Percentiles rank a stretch among this genome's conserved stretches.
Evolutionary conservation across 2,113 vertebrate genomes (phyloP).

Genomic region (Crypturellus undulatus): DNA sequence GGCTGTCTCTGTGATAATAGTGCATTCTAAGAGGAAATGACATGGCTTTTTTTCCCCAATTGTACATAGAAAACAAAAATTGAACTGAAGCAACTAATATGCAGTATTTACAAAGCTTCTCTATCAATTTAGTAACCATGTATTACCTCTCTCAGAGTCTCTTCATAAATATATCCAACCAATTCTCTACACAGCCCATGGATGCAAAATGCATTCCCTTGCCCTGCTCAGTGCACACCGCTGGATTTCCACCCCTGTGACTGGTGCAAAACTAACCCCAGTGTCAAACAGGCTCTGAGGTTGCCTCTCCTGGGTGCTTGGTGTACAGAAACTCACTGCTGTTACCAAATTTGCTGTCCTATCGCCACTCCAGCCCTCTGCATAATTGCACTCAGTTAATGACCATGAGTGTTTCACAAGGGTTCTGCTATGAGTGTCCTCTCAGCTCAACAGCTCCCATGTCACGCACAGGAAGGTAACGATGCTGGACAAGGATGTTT

Average conservation of each 20-base stretch:
- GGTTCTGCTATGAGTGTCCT: not conserved
- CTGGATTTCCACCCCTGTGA: not conserved
- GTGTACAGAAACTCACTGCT: not conserved
- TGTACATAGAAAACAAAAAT: not conserved
- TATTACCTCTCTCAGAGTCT: not conserved
- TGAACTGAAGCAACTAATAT: not conserved
- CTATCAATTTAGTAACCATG: not conserved
- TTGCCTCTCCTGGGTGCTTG: not conserved
- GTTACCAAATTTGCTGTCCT: not conserved
- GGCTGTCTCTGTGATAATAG: not conserved
- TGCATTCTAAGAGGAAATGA: not conserved
- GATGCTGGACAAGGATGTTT: fast-evolving
- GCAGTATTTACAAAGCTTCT: not conserved
- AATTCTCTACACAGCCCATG: not conserved
- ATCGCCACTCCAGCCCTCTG: not conserved
- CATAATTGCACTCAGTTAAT: not conserved
- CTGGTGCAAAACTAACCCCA: not conserved
- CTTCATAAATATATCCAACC: not conserved
- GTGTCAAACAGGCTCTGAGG: not conserved
- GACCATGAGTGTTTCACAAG: not conserved
- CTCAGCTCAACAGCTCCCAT: not conserved
- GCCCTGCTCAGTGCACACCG: not conserved
- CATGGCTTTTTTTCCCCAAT: too few relatives aligned
- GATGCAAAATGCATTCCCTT: not conserved
- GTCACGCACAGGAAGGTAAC: not conserved